Evolutionary conservation across 2,113 vertebrate species (phyloP), one percentile per base, ranked within the genome.

Genomic region (Saccopteryx leptura): DNA sequence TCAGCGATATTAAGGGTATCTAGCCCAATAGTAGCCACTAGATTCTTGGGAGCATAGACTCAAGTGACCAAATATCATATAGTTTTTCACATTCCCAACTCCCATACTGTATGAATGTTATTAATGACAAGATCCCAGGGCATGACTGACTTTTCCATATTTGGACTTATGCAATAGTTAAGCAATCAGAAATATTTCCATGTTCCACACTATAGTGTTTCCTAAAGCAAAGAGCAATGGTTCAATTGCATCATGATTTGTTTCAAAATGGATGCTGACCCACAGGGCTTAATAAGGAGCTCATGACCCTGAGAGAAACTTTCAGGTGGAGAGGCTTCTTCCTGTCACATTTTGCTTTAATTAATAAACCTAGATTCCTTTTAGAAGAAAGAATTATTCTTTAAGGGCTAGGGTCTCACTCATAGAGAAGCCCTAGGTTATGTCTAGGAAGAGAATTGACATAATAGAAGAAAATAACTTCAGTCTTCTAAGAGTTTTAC

Each of bases 331-430:
- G 17, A 94, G 18, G 52, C 26, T 46, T 91, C 78, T 83, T 72
- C 63, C 83, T 69, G 63, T 28, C 13, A 46, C 3, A 13, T n/a
- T 26, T 50, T 48, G 39, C 14, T 66, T 82, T 86, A 78, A 54
- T n/a, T 69, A 86, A 39, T 86, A 65, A 82, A 93, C 63, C 13
- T 68, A 82, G 80, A 84, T 52, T 86, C n/a, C 17, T 89, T 66
- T 83, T n/a, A 63, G n/a, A 96, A 61, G 66, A 79, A 80, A 60
- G 28, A 84, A 63, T 12, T 83, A 78, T 86, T 94, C 58, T 83
- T 93, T 50, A 74, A 89, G 54, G 52, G 12, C 39, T 21, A 74
- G n/a, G 9, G 33, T 76, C 28, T 93, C 8, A 39, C 72, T 26
- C 11, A n/a, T 46, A 48, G 72, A 61, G 52, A 88, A 61, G n/a